Evolutionary conservation across 2,797 vertebrate species (phyloP), one percentile per base, ranked within the genome.

Genomic region (Okamejei kenojei): DNA sequence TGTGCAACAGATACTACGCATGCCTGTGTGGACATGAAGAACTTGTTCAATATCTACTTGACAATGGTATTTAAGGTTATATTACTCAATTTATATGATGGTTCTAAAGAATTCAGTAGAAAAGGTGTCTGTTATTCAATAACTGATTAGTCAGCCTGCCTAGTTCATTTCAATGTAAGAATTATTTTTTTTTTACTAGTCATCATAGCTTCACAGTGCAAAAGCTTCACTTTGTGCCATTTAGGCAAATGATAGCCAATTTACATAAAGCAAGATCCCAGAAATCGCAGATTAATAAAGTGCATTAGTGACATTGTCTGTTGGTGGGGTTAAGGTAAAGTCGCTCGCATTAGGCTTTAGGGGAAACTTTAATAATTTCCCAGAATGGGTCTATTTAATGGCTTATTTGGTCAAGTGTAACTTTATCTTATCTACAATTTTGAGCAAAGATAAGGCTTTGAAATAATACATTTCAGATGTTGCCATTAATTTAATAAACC

Each of bases 21-120:
- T 99, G 98, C 95, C 97, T 99, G 54, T 99, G 98, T 95, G 99
- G 98, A 93, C 98, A 99, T 0, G 98, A 99, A 94, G 98, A 99
- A 93, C 96, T 99, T 95, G 99, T 99, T 93, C 97, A 97, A 95
- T 99, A 99, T 95, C 96, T 99, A 94, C 96, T 99, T 95, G 97
- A 97, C 94, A 98, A 96, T 90, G 99, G 99, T 99, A 97, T 80
- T 58, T 80, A 81, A 93, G 78, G 15, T 10, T 79, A 35, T 63
- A 23, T 29, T 54, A 23, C 29, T 77, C 58, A 19, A 93, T 93
- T 68, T 84, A 21, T 26, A 38, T 74, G 0, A 54, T 54, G 26
- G 3, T 91, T 90, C 8, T 21, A 7, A 32, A 45, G 68, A n/a
- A 65, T 65, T 88, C 29, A 32, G n/a, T 68, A 10, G 58, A 17